Percentiles rank a stretch among this genome's conserved stretches.
Conservation (phyloP, 2,797 vertebrate genomes). For the Kryptopterus vitreolus region DNA sequence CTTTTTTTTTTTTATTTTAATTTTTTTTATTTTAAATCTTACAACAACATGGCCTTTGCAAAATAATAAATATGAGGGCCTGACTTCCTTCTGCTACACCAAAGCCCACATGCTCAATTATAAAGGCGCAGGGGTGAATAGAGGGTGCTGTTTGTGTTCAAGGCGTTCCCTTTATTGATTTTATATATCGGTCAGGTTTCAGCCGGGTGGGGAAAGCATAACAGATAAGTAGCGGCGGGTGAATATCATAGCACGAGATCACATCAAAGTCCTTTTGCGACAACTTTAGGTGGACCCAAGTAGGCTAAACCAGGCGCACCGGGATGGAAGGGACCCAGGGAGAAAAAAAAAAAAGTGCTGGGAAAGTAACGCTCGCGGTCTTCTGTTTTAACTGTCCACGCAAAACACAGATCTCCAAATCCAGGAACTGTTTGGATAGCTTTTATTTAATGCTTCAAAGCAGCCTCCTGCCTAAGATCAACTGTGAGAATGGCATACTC, state of each 20-base stretch:
- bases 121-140: constrained; percentile 62
- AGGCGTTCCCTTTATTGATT: constrained; percentile 70
- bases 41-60: constrained; percentile 68
- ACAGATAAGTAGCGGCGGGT: constrained; percentile 64
- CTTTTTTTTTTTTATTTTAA: constrained; percentile 65
- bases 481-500: constrained; percentile 44
- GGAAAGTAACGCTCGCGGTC: constrained; percentile 48
- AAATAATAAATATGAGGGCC: constrained; percentile 75
- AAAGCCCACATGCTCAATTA: constrained; percentile 74
- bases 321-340: constrained; percentile 45
- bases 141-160: constrained; percentile 65
- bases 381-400: constrained; percentile 44
- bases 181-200: constrained; percentile 60
- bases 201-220: constrained; percentile 62
- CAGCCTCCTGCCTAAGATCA: constrained; percentile 35
- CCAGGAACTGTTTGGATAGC: constrained; percentile 44
- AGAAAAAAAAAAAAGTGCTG: constrained; percentile 48
- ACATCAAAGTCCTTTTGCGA: constrained; percentile 55
- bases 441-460: constrained; percentile 56
- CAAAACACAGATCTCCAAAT: constrained; percentile 54
- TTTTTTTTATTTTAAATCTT: constrained; percentile 71
- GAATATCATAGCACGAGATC: constrained; percentile 57
- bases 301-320: constrained; percentile 24
- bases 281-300: constrained; percentile 13
- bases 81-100: constrained; percentile 69